These are phyloP conservation scores for Acanthiza pusilla DNA, from an alignment of 2,797 vertebrate species.

Conservation along the genomic window DNA sequence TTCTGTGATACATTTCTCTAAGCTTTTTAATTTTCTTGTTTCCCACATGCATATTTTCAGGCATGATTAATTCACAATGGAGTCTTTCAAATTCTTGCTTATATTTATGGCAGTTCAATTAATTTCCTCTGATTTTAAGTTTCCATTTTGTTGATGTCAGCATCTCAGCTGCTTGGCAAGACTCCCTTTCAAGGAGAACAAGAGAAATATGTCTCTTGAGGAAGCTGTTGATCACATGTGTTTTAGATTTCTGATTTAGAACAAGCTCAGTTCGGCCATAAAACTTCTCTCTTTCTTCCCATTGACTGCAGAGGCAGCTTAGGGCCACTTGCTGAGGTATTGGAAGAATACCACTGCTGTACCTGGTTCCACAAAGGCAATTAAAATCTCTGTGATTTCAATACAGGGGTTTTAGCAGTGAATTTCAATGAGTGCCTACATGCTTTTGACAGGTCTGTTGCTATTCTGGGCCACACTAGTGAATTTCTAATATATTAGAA, in stretches of 20 bases:
- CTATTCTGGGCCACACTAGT: not conserved
- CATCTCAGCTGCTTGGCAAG: not conserved
- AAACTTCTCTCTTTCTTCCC: not conserved
- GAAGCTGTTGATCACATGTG: not conserved
- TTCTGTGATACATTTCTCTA: not conserved
- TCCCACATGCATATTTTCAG: not conserved
- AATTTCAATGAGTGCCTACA: not conserved
- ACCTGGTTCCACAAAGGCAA: not conserved
- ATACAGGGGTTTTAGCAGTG: not conserved
- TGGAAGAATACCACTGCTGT: not conserved
- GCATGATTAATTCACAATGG: not conserved
- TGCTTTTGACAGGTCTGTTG: not conserved
- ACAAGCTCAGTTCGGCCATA: accelerated
- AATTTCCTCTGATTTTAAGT: not conserved
- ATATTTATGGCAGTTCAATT: not conserved
- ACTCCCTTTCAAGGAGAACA: not conserved
- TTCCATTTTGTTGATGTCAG: not conserved
- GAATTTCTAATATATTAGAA: not conserved
- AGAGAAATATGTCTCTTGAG: not conserved
- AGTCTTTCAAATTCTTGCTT: not conserved
- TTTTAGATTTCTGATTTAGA: not conserved
- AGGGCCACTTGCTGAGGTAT: not conserved
- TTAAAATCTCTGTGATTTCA: not conserved
- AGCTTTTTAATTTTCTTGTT: not conserved
- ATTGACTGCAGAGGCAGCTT: not conserved